A percentile compares a stretch with the other conserved stretches of the same genome.
Evolutionary conservation across 2,797 vertebrate species (phyloP).

Genomic region (Chelonia mydas): DNA sequence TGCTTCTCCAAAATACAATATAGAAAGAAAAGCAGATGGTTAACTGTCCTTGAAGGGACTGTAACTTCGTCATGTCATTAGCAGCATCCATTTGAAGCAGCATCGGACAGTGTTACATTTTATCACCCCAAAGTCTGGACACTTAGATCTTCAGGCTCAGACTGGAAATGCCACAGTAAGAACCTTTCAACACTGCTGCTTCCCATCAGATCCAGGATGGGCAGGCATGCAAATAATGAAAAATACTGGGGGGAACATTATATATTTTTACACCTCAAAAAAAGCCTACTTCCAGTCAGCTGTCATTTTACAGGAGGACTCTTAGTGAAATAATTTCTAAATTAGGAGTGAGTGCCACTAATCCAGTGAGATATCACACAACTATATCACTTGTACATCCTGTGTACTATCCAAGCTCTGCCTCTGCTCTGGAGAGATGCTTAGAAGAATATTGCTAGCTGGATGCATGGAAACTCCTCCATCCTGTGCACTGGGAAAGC

Average conservation of each 20-base stretch:
- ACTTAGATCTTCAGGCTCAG: background rate
- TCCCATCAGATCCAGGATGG: background rate
- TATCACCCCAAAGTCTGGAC: background rate
- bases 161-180: background rate
- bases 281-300: background rate
- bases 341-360: background rate
- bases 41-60: background rate
- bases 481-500: background rate
- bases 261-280: background rate
- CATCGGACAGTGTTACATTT: background rate
- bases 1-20: background rate
- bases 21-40: background rate
- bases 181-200: background rate
- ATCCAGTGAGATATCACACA: background rate
- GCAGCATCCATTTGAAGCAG: background rate
- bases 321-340: background rate
- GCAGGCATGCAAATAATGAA: background rate
- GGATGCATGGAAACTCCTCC: background rate
- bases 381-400: background rate
- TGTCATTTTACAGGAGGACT: background rate
- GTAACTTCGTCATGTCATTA: background rate
- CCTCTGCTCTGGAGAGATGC: background rate
- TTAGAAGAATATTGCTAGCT: background rate
- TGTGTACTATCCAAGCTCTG: background rate
- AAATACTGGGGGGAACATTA: background rate